A percentile compares a stretch with the other conserved stretches of the same genome.
Evolutionary conservation across 2,888 invertebrate genomes (phyloP).

Genomic region (Noctua janthina): DNA sequence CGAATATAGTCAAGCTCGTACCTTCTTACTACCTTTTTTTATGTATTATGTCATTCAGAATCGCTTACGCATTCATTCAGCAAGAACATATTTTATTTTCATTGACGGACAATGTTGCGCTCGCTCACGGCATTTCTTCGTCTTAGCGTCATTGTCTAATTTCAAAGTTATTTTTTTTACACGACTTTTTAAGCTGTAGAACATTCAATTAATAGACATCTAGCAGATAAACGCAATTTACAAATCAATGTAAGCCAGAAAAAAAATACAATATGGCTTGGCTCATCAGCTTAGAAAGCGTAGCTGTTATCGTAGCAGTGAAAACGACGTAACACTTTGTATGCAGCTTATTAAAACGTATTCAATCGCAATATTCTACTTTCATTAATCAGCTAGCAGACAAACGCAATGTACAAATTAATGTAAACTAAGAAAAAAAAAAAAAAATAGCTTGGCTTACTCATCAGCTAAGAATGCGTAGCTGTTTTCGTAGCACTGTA

Average conservation of each 20-base stretch:
- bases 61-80: neutral
- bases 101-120: neutral
- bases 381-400: too few relatives aligned
- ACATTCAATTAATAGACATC: neutral
- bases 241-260: neutral
- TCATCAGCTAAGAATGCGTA: constrained; percentile 7
- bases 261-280: neutral
- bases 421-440: neutral
- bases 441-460: neutral
- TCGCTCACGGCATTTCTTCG: neutral
- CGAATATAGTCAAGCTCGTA: constrained; percentile 2
- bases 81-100: neutral
- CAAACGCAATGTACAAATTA: neutral
- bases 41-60: neutral
- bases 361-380: constrained; percentile 26
- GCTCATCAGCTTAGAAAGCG: neutral
- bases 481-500: neutral
- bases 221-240: neutral
- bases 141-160: neutral
- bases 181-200: too few relatives aligned
- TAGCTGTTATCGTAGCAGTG: constrained; percentile 19
- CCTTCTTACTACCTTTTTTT: neutral
- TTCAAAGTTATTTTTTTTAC: neutral
- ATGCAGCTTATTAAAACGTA: constrained; percentile 1
- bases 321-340: constrained; percentile 6